A percentile compares a stretch with the other conserved stretches of the same genome.
Conservation (phyloP, 1,140 invertebrate species). For the Drosophila setifemur region DNA sequence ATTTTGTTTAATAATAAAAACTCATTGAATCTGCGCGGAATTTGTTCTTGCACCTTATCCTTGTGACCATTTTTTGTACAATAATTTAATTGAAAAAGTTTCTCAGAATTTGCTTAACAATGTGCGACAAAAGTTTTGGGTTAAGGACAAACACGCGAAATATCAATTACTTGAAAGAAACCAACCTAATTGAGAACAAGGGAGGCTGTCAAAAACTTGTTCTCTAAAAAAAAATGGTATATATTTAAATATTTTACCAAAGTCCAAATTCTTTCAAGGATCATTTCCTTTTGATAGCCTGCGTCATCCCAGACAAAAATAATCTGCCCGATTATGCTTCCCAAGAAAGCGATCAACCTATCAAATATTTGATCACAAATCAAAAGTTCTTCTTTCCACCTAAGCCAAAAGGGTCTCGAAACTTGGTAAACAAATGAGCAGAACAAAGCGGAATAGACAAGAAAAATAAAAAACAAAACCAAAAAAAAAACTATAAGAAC, state of each 20-base stretch:
- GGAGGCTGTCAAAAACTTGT: background rate
- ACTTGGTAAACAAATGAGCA: conserved; percentile 68
- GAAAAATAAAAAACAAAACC: conserved; percentile 19
- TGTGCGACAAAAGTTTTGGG: conserved; percentile 13
- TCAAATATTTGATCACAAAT: conserved; percentile 11
- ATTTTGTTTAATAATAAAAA: conserved; percentile 25
- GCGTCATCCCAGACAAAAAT: too few relatives aligned
- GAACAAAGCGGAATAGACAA: conserved; percentile 51
- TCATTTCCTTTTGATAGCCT: too few relatives aligned
- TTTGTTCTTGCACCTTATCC: conserved; percentile 16
- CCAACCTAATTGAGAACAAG: background rate
- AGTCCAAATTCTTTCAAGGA: too few relatives aligned
- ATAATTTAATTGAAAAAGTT: conserved; percentile 40
- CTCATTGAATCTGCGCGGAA: conserved; percentile 18
- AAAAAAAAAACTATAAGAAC: conserved; percentile 29
- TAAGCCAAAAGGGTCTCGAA: conserved; percentile 40
- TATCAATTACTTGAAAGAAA: conserved; percentile 11
- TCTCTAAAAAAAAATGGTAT: too few relatives aligned
- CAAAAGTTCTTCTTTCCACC: conserved; percentile 24
- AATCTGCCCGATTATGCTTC: background rate
- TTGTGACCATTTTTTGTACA: conserved; percentile 30
- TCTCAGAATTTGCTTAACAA: conserved; percentile 2
- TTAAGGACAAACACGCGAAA: conserved; percentile 33
- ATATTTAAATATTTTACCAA: too few relatives aligned
- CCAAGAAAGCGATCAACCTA: conserved; percentile 10